Evolutionary conservation across 2,888 invertebrate species (phyloP), one percentile per base, ranked within the genome.

Genomic region (Lydus trimaculatus): DNA sequence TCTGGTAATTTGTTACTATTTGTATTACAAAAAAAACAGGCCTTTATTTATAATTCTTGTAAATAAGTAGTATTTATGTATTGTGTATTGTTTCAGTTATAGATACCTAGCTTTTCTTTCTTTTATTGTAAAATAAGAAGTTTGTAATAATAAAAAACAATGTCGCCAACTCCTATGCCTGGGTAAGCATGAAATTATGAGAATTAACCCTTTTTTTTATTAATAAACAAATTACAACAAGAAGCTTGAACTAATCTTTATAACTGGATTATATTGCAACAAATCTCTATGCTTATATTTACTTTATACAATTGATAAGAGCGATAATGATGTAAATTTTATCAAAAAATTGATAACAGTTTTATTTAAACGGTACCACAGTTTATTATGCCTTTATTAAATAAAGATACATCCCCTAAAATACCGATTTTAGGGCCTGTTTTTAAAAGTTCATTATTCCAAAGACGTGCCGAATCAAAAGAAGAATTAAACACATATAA

Each of bases 121-220:
- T 72, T 73, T 69, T 73, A 76, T 75, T 75, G 72, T 71, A 70
- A 64, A 69, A 58, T 67, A 71, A 75, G 73, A 72, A 76, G 70
- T 78, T 76, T 25, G 13, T 52, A 9, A 20, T 17, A 52, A 23
- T 23, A 25, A 52, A 13, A 25, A 52, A 52, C 3, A 52, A 85
- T 85, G 85, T 84, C 85, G 73, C 85, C 85, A 78, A 84, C 83
- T 75, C 85, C 85, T 79, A 84, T 85, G 84, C 84, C 85, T 78
- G 84, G 85, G 85, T 85, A 84, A 85, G 85, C 80, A 77, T 78
- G 77, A 72, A 63, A 56, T 15, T 13, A 56, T 28, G 2, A 56
- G n/a, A 48, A 52, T 56, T 56, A 56, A 56, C 25, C 56, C 23
- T 2, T 13, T 52, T 52, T n/a, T n/a, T n/a, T n/a, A n/a, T n/a